phyloP scores from a whole-genome alignment of 23 tunicate species.

The Ascidia mentula region DNA sequence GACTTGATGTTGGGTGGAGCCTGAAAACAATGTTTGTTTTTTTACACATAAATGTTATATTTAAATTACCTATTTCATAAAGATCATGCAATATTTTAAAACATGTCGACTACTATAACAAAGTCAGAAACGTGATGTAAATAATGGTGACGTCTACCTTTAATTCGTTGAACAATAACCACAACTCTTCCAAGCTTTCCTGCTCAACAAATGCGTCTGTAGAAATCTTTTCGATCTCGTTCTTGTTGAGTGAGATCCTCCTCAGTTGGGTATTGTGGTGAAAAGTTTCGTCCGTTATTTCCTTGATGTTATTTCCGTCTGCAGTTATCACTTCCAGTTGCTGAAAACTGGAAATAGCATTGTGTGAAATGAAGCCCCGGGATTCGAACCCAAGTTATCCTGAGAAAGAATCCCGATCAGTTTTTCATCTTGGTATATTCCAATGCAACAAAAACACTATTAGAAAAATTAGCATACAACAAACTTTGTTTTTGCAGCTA shows the following conservation, averaged over 20 bases:
- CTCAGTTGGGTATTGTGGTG: conserved; percentile 22
- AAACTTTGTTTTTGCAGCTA: no score
- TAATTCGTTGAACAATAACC: conserved; percentile 48
- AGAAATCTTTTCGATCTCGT: conserved; percentile 13
- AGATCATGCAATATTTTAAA: not conserved
- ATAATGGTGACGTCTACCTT: conserved; percentile 26
- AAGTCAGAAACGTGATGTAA: no score
- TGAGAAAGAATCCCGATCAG: no score
- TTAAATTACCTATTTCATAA: not conserved
- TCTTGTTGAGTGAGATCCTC: conserved; percentile 38
- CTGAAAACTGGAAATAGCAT: conserved; percentile 31
- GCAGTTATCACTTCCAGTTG: conserved; percentile 46
- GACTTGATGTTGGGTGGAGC: conserved; percentile 34
- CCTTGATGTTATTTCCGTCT: conserved; percentile 37
- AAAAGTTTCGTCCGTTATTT: conserved; percentile 23
- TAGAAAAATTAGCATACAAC: no score
- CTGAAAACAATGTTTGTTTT: no score
- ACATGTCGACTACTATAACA: no score
- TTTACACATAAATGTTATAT: no score
- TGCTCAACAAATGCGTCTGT: conserved; percentile 21
- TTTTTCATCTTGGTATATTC: no score
- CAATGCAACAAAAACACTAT: no score
- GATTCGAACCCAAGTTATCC: no score
- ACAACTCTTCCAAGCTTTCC: conserved; percentile 32
- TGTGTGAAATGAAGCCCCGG: not conserved